phyloP scores from a whole-genome alignment of 1,140 invertebrate species.

The Anthonomus grandis region DNA sequence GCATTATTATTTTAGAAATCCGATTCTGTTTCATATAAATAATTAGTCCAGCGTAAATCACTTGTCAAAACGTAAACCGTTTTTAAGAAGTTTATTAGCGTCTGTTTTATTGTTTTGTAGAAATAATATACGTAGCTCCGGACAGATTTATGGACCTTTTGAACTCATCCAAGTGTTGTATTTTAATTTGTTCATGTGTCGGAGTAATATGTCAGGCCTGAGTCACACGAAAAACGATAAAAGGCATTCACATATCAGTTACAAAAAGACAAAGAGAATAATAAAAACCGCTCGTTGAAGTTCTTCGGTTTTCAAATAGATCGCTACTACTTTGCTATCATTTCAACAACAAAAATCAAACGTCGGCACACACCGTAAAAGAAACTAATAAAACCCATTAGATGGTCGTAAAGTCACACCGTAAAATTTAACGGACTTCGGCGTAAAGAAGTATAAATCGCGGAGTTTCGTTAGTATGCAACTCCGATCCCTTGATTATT shows the following conservation, averaged over 20 bases:
- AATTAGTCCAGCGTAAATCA: no score
- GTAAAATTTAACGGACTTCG: slow-evolving; percentile 12
- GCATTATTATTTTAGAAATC: no score
- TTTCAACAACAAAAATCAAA: no score
- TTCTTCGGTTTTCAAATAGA: no score
- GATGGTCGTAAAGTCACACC: slow-evolving; percentile 12
- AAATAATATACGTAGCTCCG: not conserved
- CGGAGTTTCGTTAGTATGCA: slow-evolving; percentile 12
- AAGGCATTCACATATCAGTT: no score
- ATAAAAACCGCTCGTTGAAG: no score
- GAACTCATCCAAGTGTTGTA: slow-evolving; percentile 10
- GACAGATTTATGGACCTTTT: slow-evolving; percentile 11
- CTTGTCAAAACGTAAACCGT: slow-evolving; percentile 1
- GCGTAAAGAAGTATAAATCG: slow-evolving; percentile 10
- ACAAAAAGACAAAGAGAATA: no score
- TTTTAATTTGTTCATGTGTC: slow-evolving; percentile 8
- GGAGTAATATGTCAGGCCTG: not conserved
- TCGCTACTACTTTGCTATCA: no score
- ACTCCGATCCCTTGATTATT: slow-evolving; percentile 9
- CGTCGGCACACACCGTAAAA: slow-evolving; percentile 1
- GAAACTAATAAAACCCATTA: slow-evolving; percentile 13
- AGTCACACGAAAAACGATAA: not conserved
- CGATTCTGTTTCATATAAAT: no score
- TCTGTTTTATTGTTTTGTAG: slow-evolving; percentile 8
- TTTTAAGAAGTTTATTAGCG: slow-evolving; percentile 4